A percentile compares a stretch with the other conserved stretches of the same genome.
phyloP scores from a whole-genome alignment of 64 coral and sea anemone genomes.

The Cladopsammia gracilis region DNA sequence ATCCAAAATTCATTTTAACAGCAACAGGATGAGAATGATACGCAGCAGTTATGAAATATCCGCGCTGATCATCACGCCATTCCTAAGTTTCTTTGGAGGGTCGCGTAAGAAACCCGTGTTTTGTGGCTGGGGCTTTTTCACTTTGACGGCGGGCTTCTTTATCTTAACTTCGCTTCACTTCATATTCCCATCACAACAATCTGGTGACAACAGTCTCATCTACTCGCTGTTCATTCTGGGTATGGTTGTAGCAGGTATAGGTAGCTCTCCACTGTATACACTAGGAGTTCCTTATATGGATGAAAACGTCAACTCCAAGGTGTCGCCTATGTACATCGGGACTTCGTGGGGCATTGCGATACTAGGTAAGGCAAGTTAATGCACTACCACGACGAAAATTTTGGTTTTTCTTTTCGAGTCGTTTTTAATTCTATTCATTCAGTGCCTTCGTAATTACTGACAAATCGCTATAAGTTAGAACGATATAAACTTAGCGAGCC shows the following conservation, averaged over 20 bases:
- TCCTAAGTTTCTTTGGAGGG: slow-evolving; percentile 71
- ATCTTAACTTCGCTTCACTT: slow-evolving; percentile 78
- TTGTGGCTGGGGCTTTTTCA: slow-evolving; percentile 65
- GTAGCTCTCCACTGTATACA: slow-evolving; percentile 61
- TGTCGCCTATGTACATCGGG: slow-evolving; percentile 74
- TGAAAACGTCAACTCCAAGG: slow-evolving; percentile 76
- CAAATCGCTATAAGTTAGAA: too few species aligned
- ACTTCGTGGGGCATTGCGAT: slow-evolving; percentile 3
- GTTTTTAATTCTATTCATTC: too few species aligned
- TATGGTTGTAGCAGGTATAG: slow-evolving; percentile 73
- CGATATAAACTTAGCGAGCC: too few species aligned
- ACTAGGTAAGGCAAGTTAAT: neutral
- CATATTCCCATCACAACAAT: slow-evolving; percentile 43
- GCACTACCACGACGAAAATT: neutral
- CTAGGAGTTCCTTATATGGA: slow-evolving; percentile 83
- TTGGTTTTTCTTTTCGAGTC: neutral
- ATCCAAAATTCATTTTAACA: neutral
- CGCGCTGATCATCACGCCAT: slow-evolving; percentile 58
- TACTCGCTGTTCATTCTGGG: slow-evolving; percentile 68
- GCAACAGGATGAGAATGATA: slow-evolving; percentile 65
- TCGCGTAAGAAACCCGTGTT: slow-evolving; percentile 75
- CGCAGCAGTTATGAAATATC: slow-evolving; percentile 73
- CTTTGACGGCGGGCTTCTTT: slow-evolving; percentile 62
- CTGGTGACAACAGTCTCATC: slow-evolving; percentile 52
- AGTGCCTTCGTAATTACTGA: too few species aligned